Conservation (phyloP, 1,140 invertebrate genomes). For the Manduca sexta region DNA sequence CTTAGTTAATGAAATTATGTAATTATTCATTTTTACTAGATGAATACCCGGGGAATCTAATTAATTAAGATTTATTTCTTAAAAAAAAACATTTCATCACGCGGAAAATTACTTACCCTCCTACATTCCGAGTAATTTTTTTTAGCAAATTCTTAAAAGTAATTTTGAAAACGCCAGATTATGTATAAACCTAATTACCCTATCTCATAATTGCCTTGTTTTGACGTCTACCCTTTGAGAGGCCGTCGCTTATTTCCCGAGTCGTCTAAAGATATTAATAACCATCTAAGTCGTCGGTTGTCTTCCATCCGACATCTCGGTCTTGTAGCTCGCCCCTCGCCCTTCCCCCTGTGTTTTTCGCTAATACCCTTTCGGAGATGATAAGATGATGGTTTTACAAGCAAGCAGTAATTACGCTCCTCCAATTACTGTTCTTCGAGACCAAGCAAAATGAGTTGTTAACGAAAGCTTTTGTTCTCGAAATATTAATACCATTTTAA, state of each 20-base stretch:
- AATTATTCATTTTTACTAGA: too few relatives aligned
- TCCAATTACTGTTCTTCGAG: constrained; percentile 57
- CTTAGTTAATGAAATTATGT: too few relatives aligned
- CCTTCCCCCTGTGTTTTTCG: constrained; percentile 49
- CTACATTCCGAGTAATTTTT: too few relatives aligned
- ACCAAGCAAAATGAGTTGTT: constrained; percentile 37
- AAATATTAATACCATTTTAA: constrained; percentile 15
- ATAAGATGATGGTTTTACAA: constrained; percentile 70
- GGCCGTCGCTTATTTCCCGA: constrained; percentile 56
- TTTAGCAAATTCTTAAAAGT: constrained; percentile 11
- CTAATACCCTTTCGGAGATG: constrained; percentile 65
- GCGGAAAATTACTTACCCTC: too few relatives aligned
- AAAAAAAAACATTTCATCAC: constrained; percentile 2
- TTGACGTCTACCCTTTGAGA: constrained; percentile 67
- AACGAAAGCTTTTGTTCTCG: constrained; percentile 33
- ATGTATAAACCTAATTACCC: constrained; percentile 61
- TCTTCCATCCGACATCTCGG: constrained; percentile 39
- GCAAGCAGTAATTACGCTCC: constrained; percentile 62
- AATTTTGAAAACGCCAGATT: constrained; percentile 39
- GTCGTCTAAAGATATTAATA: constrained; percentile 67
- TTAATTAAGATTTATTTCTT: too few relatives aligned
- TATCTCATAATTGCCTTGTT: constrained; percentile 66
- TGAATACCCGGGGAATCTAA: too few relatives aligned
- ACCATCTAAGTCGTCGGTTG: constrained; percentile 56
- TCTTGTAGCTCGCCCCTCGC: constrained; percentile 22